Conservation (phyloP, 2,797 vertebrate species). For the Argentina silus region DNA sequence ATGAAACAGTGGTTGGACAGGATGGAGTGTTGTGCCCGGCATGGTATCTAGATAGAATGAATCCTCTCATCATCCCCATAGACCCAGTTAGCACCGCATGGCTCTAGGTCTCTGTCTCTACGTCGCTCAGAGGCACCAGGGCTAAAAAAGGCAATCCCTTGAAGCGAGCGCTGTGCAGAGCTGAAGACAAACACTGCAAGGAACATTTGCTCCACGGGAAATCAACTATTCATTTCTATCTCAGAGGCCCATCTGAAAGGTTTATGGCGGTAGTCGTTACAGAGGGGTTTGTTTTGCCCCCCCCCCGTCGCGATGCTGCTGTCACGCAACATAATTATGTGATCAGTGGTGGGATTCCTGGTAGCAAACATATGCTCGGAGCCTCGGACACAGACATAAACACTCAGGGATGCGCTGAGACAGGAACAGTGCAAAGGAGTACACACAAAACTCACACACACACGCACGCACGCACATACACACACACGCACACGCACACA, state of each 20-base stretch:
- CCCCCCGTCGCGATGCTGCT: conserved; percentile 1
- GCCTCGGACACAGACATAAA: neutral
- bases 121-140: conserved; percentile 10
- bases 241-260: neutral
- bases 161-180: no score
- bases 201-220: conserved; percentile 8
- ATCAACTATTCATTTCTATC: conserved; percentile 13
- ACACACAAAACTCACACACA: neutral
- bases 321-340: conserved; percentile 6
- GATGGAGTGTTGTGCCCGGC: conserved; percentile 16
- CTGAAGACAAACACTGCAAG: conserved; percentile 1
- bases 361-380: neutral
- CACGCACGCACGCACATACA: neutral
- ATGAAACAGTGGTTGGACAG: conserved; percentile 8
- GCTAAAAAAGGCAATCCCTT: conserved; percentile 38
- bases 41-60: neutral
- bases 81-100: conserved; percentile 64
- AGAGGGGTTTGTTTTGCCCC: conserved; percentile 21
- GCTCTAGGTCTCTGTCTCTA: conserved; percentile 1
- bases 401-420: neutral
- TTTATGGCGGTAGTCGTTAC: conserved; percentile 27
- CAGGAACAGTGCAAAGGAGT: neutral
- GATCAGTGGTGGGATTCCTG: neutral
- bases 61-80: neutral
- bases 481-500: conserved; percentile 16